Conservation (phyloP, 2,888 invertebrate species). For the Portevinia maculata region DNA sequence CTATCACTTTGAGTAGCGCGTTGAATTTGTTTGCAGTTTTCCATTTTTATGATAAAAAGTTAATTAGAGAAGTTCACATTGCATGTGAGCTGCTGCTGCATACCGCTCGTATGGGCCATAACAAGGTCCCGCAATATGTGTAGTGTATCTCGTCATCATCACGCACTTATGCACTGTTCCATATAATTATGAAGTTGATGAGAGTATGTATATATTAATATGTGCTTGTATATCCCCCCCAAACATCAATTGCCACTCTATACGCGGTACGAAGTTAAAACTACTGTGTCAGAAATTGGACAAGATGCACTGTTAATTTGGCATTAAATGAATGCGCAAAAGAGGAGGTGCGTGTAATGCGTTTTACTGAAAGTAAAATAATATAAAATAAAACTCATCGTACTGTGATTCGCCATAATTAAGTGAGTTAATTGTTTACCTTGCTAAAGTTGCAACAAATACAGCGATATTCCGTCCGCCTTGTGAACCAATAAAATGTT, state of each 20-base stretch:
- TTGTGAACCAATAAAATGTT: constrained; percentile 33
- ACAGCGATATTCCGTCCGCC: neutral
- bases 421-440: constrained; percentile 51
- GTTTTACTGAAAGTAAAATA: constrained; percentile 23
- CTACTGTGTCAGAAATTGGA: constrained; percentile 6
- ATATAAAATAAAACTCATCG: constrained; percentile 21
- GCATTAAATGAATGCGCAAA: constrained; percentile 9
- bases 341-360: constrained; percentile 54
- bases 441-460: constrained; percentile 21
- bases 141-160: constrained; percentile 43
- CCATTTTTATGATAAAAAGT: constrained; percentile 59
- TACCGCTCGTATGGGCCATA: constrained; percentile 44
- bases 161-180: constrained; percentile 63
- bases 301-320: constrained; percentile 7
- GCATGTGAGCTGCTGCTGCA: constrained; percentile 47
- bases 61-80: constrained; percentile 73
- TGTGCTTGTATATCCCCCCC: constrained; percentile 6
- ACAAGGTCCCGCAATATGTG: constrained; percentile 62
- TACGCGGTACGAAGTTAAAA: constrained; percentile 11
- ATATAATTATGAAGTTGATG: constrained; percentile 66
- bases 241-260: constrained; percentile 9
- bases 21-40: constrained; percentile 58
- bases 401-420: constrained; percentile 64
- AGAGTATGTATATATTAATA: neutral
- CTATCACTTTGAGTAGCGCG: constrained; percentile 27